Percentiles rank a stretch among this genome's conserved stretches.
Conservation (phyloP, 2,113 vertebrate species). For the Ursus arctos region DNA sequence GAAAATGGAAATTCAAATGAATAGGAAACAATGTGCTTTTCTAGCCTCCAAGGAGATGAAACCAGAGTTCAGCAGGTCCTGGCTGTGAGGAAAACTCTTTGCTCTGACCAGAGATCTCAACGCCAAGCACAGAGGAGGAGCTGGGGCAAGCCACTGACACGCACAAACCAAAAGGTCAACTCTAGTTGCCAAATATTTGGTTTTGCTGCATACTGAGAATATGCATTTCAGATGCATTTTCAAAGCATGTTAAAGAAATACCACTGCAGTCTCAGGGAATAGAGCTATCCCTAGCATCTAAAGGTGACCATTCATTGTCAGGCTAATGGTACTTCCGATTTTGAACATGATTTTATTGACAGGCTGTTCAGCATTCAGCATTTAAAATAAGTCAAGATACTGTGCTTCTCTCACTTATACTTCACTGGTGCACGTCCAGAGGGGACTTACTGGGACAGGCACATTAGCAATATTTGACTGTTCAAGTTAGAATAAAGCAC, state of each 20-base stretch:
- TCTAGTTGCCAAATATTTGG: background rate
- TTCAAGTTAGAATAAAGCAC: slow-evolving; percentile 22
- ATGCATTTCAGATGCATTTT: background rate
- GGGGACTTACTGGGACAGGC: background rate
- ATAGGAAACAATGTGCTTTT: background rate
- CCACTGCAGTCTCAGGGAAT: background rate
- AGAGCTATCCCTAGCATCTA: background rate
- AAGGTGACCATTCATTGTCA: background rate
- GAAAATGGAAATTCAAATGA: slow-evolving; percentile 9
- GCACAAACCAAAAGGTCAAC: background rate
- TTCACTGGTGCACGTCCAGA: background rate
- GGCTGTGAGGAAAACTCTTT: background rate
- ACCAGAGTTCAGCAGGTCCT: background rate
- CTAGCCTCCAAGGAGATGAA: background rate
- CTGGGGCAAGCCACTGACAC: background rate
- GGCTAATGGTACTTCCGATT: background rate
- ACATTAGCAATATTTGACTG: slow-evolving; percentile 2
- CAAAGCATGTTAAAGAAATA: background rate
- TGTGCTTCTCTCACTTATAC: background rate
- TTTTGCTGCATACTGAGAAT: background rate
- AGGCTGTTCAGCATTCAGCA: background rate
- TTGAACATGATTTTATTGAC: background rate
- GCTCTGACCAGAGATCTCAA: background rate
- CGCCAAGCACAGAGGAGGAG: background rate
- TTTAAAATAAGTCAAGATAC: background rate